Evolutionary conservation across 2,888 invertebrate species (phyloP).

Genomic region (Alviniconcha strummeri): DNA sequence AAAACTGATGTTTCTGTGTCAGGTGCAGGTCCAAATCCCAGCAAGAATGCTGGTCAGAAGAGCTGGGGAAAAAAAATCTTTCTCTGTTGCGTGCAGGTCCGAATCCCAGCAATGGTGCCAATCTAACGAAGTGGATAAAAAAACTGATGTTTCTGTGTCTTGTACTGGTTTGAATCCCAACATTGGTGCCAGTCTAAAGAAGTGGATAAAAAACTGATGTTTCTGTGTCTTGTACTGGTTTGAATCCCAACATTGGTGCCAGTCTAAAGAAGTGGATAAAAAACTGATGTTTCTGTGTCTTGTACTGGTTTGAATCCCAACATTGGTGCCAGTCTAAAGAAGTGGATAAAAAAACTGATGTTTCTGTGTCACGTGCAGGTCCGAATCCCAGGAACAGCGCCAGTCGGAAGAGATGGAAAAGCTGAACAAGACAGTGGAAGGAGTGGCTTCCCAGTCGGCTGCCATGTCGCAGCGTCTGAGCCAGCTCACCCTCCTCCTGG

Average conservation of each 20-base stretch:
- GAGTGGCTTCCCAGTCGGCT: neutral
- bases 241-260: neutral
- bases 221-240: neutral
- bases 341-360: no score
- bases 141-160: no score
- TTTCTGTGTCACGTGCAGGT: neutral
- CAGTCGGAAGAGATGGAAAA: constrained; percentile 17
- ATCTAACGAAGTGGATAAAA: constrained; percentile 11
- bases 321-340: no score
- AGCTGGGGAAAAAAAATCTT: neutral
- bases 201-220: no score
- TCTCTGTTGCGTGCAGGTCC: neutral
- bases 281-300: no score
- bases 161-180: no score
- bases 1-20: neutral
- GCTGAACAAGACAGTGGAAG: constrained; percentile 3
- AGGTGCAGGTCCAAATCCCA: neutral
- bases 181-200: no score
- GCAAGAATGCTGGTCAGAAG: neutral
- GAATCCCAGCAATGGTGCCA: neutral
- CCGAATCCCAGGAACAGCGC: neutral
- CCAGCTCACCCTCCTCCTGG: constrained; percentile 5
- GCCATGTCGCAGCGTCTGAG: neutral
- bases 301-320: no score
- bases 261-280: no score